Percentiles rank a stretch among this genome's conserved stretches.
These are phyloP conservation scores for Ptilorrhoa leucosticta DNA, from an alignment of 2,113 vertebrate genomes.

Conservation along the genomic window DNA sequence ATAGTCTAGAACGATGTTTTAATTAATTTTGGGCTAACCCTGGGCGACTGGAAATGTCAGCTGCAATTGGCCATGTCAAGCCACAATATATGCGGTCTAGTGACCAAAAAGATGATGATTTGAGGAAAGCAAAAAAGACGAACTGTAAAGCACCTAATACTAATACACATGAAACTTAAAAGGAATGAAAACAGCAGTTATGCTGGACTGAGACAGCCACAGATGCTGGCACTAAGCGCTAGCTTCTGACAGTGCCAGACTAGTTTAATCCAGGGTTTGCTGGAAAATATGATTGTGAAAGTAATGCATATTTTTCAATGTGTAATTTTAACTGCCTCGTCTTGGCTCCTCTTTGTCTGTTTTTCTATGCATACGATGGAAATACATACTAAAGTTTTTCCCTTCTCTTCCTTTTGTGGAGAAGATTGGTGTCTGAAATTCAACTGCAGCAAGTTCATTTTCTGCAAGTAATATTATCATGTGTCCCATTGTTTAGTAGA, in stretches of 20 bases:
- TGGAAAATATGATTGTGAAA: not conserved
- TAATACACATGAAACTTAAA: not conserved
- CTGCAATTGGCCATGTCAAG: not conserved
- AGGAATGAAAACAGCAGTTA: not conserved
- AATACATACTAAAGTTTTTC: not conserved
- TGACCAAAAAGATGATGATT: not conserved
- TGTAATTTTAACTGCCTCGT: not conserved
- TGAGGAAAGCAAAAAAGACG: not conserved
- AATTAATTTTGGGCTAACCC: slow-evolving; percentile 27
- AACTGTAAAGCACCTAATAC: not conserved
- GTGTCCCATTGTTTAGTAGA: not conserved
- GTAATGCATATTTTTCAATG: slow-evolving; percentile 11
- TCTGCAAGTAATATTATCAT: not conserved
- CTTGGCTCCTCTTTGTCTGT: not conserved
- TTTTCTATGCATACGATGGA: not conserved
- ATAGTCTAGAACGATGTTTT: not conserved
- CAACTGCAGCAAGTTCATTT: not conserved
- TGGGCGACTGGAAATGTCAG: not conserved
- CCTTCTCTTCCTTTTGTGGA: not conserved
- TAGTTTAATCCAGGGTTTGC: not conserved
- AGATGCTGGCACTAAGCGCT: not conserved
- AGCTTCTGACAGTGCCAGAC: not conserved
- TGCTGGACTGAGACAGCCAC: not conserved
- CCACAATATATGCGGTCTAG: not conserved
- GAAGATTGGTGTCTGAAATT: slow-evolving; percentile 7